Evolutionary conservation across 2,113 vertebrate species (phyloP), one percentile per base, ranked within the genome.

Genomic region (Corydoras sp.): DNA sequence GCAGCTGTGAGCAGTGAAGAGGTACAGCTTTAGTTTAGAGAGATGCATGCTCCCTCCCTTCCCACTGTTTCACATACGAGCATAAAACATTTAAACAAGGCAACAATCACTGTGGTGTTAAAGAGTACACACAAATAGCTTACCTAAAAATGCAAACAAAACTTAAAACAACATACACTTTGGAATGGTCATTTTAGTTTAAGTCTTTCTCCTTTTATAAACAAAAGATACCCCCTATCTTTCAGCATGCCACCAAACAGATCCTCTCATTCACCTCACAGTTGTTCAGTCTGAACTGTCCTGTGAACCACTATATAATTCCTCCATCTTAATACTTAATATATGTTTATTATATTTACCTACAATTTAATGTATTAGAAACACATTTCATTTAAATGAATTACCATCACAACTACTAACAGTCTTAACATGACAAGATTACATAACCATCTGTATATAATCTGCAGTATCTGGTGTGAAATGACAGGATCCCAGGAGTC

Each of bases 121-220:
- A 43, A 43, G 35, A 43, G 35, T 43, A 43, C 35, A 43, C 35
- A 43, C 4, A 5, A 43, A 43, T 43, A 43, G 35, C 35, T 43
- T 43, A 43, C 35, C 0, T 43, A 2, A 43, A 43, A 43, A 43
- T 74, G 73, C 76, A 82, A 84, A 81, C 76, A 74, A 31, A 63
- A 72, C 32, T 75, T 58, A 81, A 76, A 71, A 10, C 12, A n/a
- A 53, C 75, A 73, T 72, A 73, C 60, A 24, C 56, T 69, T 71
- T 77, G 49, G 24, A 65, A 77, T 60, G 31, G 66, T 68, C 61
- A 30, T 51, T 68, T 77, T 62, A 72, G 51, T 74, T 24, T 1
- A 24, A 24, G 18, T 2, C 2, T 24, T 24, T 24, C 18, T 24
- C 18, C 18, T 24, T 24, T 24, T 24, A 24, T 24, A 24, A 24